Evolutionary conservation across 2,888 invertebrate species (phyloP), one percentile per base, ranked within the genome.

Genomic region (Eupeodes latifasciatus): DNA sequence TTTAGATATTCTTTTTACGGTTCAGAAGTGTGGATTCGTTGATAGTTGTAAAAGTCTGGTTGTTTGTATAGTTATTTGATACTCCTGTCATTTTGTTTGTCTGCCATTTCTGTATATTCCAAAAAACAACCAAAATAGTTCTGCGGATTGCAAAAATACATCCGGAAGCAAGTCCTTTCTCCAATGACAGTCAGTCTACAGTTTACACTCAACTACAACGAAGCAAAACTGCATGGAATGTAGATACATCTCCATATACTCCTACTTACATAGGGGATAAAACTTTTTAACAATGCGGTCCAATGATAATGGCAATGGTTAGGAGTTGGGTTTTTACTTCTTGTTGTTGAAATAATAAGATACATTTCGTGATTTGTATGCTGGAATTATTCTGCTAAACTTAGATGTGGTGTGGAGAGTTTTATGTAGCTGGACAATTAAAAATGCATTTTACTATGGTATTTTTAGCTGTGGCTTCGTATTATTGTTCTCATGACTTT

Each of bases 281-380:
- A 66, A 83, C 80, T 76, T 87, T 81, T 83, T 87, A 80, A 87
- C 86, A 83, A 87, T 87, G 83, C 76, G 86, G 82, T 78, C 61
- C 36, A 61, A 53, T 77, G 59, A 47, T 72, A 66, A 72, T 72
- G 72, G 55, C 44, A 47, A 27, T 79, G 80, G 55, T 27, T 61
- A 27, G 59, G n/a, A 67, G 53, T 62, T 51, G 49, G 4, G 66
- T 62, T 51, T 71, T 40, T 71, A 36, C 27, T 3, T 27, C 27
- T 27, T 27, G 51, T 49, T 36, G 34, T 53, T 34, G 77, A 77
- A 66, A 66, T 66, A 27, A 66, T 27, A 27, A 9, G 19, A 55
- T 61, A 69, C 40, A n/a, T 27, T 16, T 34, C 9, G 44, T 69
- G 80, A 76, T 71, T 59, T 80, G 71, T 72, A 16, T 11, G 51